phyloP scores from a whole-genome alignment of 1,140 invertebrate genomes.

The Archegozetes longisetosus region DNA sequence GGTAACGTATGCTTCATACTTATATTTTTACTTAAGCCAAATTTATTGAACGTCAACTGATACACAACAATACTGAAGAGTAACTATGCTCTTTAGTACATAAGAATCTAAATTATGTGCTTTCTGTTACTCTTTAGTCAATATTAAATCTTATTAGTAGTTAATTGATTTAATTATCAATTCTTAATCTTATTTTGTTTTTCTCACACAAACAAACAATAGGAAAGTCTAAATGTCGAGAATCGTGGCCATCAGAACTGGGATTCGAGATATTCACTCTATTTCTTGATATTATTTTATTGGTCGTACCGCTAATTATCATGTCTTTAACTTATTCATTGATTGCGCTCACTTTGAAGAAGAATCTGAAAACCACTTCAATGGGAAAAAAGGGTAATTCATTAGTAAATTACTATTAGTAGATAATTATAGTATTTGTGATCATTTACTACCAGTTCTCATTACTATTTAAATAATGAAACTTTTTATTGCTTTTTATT shows the following conservation, averaged over 20 bases:
- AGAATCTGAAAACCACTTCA: neutral
- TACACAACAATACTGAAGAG: too few species aligned
- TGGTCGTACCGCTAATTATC: constrained; percentile 23
- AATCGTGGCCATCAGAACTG: constrained; percentile 21
- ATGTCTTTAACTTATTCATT: constrained; percentile 46
- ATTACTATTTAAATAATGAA: too few species aligned
- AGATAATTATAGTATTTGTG: too few species aligned
- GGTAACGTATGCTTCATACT: too few species aligned
- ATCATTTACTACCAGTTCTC: too few species aligned
- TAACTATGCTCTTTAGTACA: too few species aligned
- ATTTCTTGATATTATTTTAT: constrained; percentile 22
- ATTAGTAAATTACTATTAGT: too few species aligned
- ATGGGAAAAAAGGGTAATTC: neutral
- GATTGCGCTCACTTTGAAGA: constrained; percentile 36
- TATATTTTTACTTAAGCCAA: too few species aligned
- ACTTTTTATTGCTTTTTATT: too few species aligned
- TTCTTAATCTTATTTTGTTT: neutral
- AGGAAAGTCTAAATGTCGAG: constrained; percentile 25
- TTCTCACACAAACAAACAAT: too few species aligned
- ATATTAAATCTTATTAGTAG: neutral
- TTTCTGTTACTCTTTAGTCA: neutral
- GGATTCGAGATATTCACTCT: constrained; percentile 22
- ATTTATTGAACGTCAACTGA: too few species aligned
- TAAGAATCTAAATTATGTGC: neutral
- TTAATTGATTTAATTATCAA: neutral